Evolutionary conservation across 2,888 invertebrate genomes (phyloP).

Genomic region (Galerucella calmariensis): DNA sequence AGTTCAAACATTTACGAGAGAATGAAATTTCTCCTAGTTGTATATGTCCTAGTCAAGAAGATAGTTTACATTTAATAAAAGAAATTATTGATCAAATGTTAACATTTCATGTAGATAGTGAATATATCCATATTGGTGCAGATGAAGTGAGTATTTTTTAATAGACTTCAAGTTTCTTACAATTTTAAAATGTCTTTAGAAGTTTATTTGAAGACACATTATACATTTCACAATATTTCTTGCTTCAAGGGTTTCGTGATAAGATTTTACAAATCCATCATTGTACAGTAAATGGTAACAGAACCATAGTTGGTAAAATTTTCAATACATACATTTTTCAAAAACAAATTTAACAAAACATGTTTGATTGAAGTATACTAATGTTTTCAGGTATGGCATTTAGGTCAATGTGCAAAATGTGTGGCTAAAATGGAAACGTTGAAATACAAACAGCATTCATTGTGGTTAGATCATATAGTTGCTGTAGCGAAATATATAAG

Average conservation of each 20-base stretch:
- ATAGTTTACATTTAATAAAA: constrained; percentile 71
- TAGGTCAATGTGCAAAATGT: constrained; percentile 72
- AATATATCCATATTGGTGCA: constrained; percentile 82
- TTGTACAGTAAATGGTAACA: no score
- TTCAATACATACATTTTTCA: no score
- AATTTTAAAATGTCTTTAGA: no score
- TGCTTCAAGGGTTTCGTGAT: no score
- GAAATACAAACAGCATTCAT: constrained; percentile 68
- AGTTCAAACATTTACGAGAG: constrained; percentile 75
- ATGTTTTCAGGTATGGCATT: constrained; percentile 75
- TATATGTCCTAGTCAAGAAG: constrained; percentile 77
- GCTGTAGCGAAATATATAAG: constrained; percentile 72
- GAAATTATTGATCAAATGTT: constrained; percentile 79
- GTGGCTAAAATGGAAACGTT: constrained; percentile 64
- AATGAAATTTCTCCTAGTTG: constrained; percentile 75
- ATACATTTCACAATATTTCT: no score
- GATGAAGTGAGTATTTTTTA: constrained; percentile 72
- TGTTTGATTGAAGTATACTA: not conserved
- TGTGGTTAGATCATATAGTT: constrained; percentile 77
- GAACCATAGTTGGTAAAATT: no score
- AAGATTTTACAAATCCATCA: no score
- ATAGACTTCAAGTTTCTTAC: no score
- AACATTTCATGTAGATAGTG: constrained; percentile 72
- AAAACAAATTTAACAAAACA: no score
- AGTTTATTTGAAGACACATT: no score